phyloP scores from a whole-genome alignment of 1,140 invertebrate genomes.

The Cataglyphis hispanica region DNA sequence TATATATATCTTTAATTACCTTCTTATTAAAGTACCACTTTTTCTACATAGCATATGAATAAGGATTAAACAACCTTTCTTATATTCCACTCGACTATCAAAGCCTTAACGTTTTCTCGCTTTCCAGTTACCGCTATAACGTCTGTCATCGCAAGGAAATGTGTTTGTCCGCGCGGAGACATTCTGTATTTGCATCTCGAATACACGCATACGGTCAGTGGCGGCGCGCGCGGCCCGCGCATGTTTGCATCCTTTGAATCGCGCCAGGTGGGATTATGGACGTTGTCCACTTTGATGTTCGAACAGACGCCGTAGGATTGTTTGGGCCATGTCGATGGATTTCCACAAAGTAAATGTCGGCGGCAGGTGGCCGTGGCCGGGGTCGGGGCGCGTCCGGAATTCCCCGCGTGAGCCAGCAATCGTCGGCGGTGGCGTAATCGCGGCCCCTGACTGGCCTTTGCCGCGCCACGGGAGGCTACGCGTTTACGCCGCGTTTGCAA shows the following conservation, averaged over 20 bases:
- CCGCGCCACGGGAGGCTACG: slow-evolving; percentile 60
- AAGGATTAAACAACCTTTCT: not conserved
- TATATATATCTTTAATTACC: too few species aligned
- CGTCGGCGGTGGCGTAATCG: slow-evolving; percentile 71
- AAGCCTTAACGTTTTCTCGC: not conserved
- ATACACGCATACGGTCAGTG: slow-evolving; percentile 17
- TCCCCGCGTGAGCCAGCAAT: slow-evolving; percentile 63
- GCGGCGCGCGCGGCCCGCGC: slow-evolving; percentile 10
- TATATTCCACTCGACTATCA: not conserved
- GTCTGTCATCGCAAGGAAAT: slow-evolving; percentile 20
- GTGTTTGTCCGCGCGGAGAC: slow-evolving; percentile 8
- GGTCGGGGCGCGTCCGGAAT: slow-evolving; percentile 49
- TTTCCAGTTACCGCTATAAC: not conserved
- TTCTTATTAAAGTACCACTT: not conserved
- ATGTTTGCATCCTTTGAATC: slow-evolving; percentile 71
- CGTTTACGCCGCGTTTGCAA: slow-evolving; percentile 66
- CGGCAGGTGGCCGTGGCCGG: slow-evolving; percentile 65
- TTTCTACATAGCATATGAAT: not conserved
- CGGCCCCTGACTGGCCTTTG: slow-evolving; percentile 58
- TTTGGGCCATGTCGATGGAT: slow-evolving; percentile 67
- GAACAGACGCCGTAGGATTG: slow-evolving; percentile 71
- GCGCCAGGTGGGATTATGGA: slow-evolving; percentile 70
- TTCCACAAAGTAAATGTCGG: slow-evolving; percentile 78
- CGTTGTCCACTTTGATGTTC: slow-evolving; percentile 78
- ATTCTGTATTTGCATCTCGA: slow-evolving; percentile 18